These are phyloP conservation scores for Zonotrichia albicollis DNA, from an alignment of 2,797 vertebrate species.

Conservation along the genomic window DNA sequence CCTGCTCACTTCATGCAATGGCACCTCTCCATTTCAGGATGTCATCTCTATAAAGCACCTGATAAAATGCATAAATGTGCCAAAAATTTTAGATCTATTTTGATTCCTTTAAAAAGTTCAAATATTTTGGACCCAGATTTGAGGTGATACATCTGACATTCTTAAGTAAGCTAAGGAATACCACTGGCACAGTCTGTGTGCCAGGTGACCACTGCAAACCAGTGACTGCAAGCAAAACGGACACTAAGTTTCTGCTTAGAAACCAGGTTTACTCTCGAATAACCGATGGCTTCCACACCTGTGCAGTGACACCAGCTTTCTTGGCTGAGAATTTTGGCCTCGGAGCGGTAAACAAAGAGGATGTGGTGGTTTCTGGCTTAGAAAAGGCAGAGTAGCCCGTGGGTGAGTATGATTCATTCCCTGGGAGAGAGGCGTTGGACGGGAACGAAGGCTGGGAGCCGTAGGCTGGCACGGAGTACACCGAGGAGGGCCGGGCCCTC, in stretches of 20 bases:
- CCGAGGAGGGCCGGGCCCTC: constrained; percentile 72
- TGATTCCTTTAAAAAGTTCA: constrained; percentile 46
- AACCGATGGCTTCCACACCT: constrained; percentile 94
- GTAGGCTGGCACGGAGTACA: constrained; percentile 79
- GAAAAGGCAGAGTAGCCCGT: constrained; percentile 76
- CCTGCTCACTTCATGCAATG: constrained; percentile 63
- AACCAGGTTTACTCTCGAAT: constrained; percentile 81
- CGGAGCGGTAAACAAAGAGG: constrained; percentile 81
- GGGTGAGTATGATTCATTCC: constrained; percentile 76
- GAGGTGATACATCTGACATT: constrained; percentile 60
- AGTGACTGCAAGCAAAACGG: constrained; percentile 67
- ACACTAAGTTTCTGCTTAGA: constrained; percentile 64
- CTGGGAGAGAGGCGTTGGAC: constrained; percentile 72
- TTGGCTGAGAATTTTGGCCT: constrained; percentile 97
- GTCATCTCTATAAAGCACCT: not conserved
- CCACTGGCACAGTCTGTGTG: constrained; percentile 28
- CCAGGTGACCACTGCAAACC: constrained; percentile 70
- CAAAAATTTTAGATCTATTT: constrained; percentile 45
- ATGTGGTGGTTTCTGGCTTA: constrained; percentile 80
- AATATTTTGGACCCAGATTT: constrained; percentile 76
- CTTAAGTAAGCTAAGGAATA: constrained; percentile 63
- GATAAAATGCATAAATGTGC: not conserved
- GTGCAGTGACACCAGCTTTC: constrained; percentile 86
- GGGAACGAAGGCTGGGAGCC: constrained; percentile 80
- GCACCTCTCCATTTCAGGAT: constrained; percentile 28